Conservation (phyloP, 2,888 invertebrate genomes). For the Steromphala cineraria region DNA sequence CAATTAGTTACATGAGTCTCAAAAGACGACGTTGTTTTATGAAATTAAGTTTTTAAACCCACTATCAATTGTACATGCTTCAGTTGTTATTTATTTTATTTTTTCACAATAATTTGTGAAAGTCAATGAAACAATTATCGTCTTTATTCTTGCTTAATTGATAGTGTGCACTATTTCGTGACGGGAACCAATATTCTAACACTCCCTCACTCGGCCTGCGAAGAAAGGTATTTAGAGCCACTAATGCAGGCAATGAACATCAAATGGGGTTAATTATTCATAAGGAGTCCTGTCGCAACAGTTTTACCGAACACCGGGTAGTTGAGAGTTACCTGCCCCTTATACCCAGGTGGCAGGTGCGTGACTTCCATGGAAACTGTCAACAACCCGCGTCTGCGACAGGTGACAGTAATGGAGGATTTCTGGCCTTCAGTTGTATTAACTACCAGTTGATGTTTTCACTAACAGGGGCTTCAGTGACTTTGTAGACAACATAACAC, state of each 20-base stretch:
- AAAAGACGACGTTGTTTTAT: too few species aligned
- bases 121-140: too few species aligned
- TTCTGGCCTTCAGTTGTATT: neutral
- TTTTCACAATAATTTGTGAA: too few species aligned
- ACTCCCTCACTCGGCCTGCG: neutral
- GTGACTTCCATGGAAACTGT: neutral
- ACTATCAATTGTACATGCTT: too few species aligned
- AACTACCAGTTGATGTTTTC: neutral
- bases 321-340: slow-evolving; percentile 1
- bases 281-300: neutral
- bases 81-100: too few species aligned
- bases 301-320: neutral
- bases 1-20: too few species aligned
- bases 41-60: too few species aligned
- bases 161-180: neutral
- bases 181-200: neutral
- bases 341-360: slow-evolving; percentile 16
- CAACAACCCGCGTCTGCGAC: slow-evolving; percentile 6
- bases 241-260: neutral
- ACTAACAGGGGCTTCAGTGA: neutral
- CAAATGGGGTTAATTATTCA: neutral
- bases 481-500: neutral
- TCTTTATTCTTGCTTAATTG: too few species aligned
- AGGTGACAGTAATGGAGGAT: neutral
- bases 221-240: neutral